Evolutionary conservation across 1,140 invertebrate species (phyloP).

Genomic region (Aphidius gifuensis): DNA sequence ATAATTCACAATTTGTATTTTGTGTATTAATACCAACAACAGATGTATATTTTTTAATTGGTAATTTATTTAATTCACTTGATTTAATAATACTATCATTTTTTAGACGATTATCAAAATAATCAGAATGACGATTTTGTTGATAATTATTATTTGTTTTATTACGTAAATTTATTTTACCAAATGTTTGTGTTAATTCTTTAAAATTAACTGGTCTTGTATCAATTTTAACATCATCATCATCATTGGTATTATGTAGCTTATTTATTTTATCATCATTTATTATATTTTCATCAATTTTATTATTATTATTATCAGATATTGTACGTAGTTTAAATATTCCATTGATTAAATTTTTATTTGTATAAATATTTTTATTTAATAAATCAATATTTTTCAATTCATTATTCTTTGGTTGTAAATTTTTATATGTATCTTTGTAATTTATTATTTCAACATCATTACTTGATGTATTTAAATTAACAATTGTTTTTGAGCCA

Average conservation of each 20-base stretch:
- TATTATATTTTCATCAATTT: too few species aligned
- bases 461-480: constrained; percentile 35
- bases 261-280: too few species aligned
- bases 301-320: too few species aligned
- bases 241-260: constrained; percentile 1
- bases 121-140: constrained; percentile 35
- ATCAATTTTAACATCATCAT: constrained; percentile 31
- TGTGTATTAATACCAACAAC: constrained; percentile 31
- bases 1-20: too few species aligned
- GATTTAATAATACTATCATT: constrained; percentile 7
- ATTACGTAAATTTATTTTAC: constrained; percentile 32
- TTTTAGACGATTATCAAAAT: constrained; percentile 18
- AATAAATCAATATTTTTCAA: constrained; percentile 13
- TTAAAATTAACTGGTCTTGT: constrained; percentile 41
- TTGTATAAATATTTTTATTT: background rate
- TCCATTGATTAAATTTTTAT: too few species aligned
- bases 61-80: background rate
- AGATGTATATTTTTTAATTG: constrained; percentile 33
- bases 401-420: constrained; percentile 6
- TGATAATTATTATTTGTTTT: constrained; percentile 31
- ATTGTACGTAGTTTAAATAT: too few species aligned
- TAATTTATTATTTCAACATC: constrained; percentile 23
- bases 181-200: constrained; percentile 46
- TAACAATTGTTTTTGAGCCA: constrained; percentile 45
- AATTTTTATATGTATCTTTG: constrained; percentile 15